Base-by-base conservation (phyloP, 2,113 vertebrate genomes). In the Centropus unirufus region DNA sequence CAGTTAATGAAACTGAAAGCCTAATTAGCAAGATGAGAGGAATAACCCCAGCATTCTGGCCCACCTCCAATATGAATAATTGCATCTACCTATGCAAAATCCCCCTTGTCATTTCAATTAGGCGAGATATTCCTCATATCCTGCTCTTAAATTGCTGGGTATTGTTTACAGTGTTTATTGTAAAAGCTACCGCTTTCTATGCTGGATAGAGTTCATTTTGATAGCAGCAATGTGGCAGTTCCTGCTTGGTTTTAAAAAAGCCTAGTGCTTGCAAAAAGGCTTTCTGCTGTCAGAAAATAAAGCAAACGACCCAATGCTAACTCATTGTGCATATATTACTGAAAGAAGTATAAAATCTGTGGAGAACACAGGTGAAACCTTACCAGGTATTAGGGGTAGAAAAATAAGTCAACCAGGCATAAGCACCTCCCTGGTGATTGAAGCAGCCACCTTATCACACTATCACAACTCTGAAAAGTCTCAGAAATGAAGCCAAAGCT, bases 21-120 rank as follows among this genome's bases (percentile, higher is more conserved):
- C 90, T 96, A 95, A 97, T 97, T 97, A 96, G 87, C 77, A 96
- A 97, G 80, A 96, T 92, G 91, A 84, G 92, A 74, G 79, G 76
- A 96, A 89, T 85, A 97, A 96, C 67, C 67, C 85, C 74, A 95
- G 91, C 40, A 0, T 95, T 77, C 87, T 97, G 92, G 94, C 90
- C 57, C 55, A 89, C 59, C 87, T 95, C 92, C 96, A 97, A 78
- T 72, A 90, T 81, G 91, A 93, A 91, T 97, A 97, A 97, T 92
- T 96, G 83, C 67, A 93, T 64, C 92, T 87, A 91, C 87, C 90
- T 94, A 92, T 88, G 78, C 93, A 94, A 95, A 95, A 93, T 83
- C 54, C 73, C 46, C 75, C 67, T 67, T 95, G 92, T 97, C 92
- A 95, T 87, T 95, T 94, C 87, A 96, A 92, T 96, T 95, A 95